Evolutionary conservation across 2,888 invertebrate genomes (phyloP).

Genomic region (Drosophila pegasa): DNA sequence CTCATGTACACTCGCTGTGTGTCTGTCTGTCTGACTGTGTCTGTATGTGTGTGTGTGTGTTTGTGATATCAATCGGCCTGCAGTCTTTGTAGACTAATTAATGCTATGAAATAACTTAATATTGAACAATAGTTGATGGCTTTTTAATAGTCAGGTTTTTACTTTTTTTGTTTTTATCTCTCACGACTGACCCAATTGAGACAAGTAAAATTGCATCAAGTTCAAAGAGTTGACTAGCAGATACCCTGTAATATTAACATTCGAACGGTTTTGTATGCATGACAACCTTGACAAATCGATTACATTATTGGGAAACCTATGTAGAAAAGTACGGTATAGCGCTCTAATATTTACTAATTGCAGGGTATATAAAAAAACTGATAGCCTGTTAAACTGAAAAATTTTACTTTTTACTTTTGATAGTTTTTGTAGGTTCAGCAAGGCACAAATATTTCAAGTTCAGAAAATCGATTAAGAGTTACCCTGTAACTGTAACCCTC

Average conservation of each 20-base stretch:
- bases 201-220: slow-evolving; percentile 10
- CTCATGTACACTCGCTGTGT: slow-evolving; percentile 45
- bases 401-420: too few species aligned
- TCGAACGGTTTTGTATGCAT: too few species aligned
- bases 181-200: slow-evolving; percentile 67
- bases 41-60: slow-evolving; percentile 8
- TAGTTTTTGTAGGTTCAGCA: too few species aligned
- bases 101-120: slow-evolving; percentile 76
- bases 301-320: background rate
- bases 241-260: slow-evolving; percentile 29
- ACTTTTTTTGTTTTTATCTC: slow-evolving; percentile 49
- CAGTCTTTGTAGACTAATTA: slow-evolving; percentile 59
- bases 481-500: too few species aligned
- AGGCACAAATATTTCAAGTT: too few species aligned
- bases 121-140: slow-evolving; percentile 75
- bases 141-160: slow-evolving; percentile 68
- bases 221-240: background rate
- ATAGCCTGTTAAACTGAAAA: too few species aligned
- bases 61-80: slow-evolving; percentile 66
- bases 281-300: background rate
- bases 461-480: background rate
- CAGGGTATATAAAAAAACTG: too few species aligned
- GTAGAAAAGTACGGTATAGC: background rate
- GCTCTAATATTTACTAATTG: background rate
- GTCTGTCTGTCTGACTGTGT: slow-evolving; percentile 14